Conservation (phyloP, 2,888 invertebrate species). For the Phyllotreta striolata region DNA sequence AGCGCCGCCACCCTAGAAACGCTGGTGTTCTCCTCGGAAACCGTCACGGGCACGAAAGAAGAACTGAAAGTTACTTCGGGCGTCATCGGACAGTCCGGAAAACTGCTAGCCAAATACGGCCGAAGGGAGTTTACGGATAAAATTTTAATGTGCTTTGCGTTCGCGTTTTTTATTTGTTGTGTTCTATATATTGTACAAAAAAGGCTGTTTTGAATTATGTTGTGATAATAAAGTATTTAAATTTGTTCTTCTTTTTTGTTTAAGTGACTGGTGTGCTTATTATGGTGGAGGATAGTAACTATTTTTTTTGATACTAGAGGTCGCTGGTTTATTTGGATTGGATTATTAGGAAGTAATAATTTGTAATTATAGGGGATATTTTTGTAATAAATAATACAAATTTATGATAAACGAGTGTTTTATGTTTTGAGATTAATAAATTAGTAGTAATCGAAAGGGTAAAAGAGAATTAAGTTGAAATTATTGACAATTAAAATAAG, state of each 20-base stretch:
- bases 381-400: too few relatives aligned
- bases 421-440: too few relatives aligned
- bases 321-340: too few relatives aligned
- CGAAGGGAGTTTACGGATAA: constrained; percentile 95
- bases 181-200: constrained; percentile 94
- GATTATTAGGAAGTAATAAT: too few relatives aligned
- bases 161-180: constrained; percentile 88
- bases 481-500: too few relatives aligned
- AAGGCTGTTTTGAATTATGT: constrained; percentile 72
- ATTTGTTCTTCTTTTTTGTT: neutral
- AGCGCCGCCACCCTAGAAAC: constrained; percentile 87
- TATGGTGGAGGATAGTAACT: too few relatives aligned
- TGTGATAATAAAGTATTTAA: constrained; percentile 6
- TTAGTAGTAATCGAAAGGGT: too few relatives aligned
- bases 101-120: constrained; percentile 92
- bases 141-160: constrained; percentile 85
- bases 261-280: neutral
- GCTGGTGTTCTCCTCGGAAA: constrained; percentile 74
- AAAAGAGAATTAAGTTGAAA: too few relatives aligned
- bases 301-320: too few relatives aligned
- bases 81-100: constrained; percentile 87
- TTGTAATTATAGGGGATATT: too few relatives aligned
- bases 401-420: too few relatives aligned
- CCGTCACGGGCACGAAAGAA: constrained; percentile 76
- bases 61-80: constrained; percentile 88